Percentiles rank a stretch among this genome's conserved stretches.
These are phyloP conservation scores for Nasonovia ribisnigri DNA, from an alignment of 2,888 invertebrate genomes.

Conservation along the genomic window DNA sequence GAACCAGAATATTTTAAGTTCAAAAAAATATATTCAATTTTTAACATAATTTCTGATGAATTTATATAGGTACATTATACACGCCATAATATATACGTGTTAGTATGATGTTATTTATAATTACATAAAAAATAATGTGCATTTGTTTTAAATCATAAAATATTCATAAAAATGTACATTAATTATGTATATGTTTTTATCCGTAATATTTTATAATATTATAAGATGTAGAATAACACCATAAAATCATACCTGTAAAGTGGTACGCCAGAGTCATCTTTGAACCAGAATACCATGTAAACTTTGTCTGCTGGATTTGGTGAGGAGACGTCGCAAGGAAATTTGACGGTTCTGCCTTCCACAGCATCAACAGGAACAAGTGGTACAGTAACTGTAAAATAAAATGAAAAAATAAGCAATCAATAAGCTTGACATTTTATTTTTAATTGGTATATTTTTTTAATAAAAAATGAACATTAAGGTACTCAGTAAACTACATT, in stretches of 20 bases:
- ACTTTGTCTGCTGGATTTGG: slow-evolving; percentile 83
- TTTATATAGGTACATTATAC: background rate
- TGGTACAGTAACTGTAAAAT: slow-evolving; percentile 75
- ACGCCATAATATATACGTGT: background rate
- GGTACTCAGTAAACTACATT: background rate
- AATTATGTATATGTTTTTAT: too few relatives aligned
- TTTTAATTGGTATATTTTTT: background rate
- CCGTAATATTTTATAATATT: background rate
- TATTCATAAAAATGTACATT: too few relatives aligned
- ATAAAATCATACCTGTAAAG: slow-evolving; percentile 80
- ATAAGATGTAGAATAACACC: background rate
- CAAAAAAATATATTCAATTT: background rate
- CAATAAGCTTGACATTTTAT: background rate
- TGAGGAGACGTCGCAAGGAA: slow-evolving; percentile 88
- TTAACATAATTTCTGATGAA: background rate
- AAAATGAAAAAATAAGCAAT: slow-evolving; percentile 63
- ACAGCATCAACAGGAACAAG: slow-evolving; percentile 88
- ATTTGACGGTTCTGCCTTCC: slow-evolving; percentile 87
- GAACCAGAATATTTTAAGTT: background rate
- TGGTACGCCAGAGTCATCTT: slow-evolving; percentile 87
- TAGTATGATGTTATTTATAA: background rate
- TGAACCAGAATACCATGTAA: slow-evolving; percentile 93
- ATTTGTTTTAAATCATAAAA: too few relatives aligned
- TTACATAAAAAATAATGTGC: too few relatives aligned
- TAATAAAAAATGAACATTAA: background rate